Percentiles rank a stretch among this genome's conserved stretches.
Evolutionary conservation across 2,113 vertebrate genomes (phyloP).

Genomic region (Megalops atlanticus): DNA sequence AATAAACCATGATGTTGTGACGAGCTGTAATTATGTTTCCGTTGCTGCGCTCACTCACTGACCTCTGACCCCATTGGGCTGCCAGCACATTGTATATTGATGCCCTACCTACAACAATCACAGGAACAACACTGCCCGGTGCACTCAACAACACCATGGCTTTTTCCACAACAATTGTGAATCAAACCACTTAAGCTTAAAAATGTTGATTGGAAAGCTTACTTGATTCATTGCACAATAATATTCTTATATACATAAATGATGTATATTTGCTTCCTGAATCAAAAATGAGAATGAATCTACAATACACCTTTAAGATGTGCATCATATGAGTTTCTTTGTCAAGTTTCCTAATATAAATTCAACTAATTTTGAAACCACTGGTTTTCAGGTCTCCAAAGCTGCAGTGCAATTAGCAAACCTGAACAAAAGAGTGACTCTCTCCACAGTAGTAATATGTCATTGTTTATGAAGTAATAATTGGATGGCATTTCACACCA

Average conservation of each 20-base stretch:
- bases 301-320: too few species aligned
- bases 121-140: too few species aligned
- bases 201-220: not conserved
- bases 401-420: not conserved
- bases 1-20: not conserved
- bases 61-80: constrained; percentile 34
- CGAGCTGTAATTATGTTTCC: not conserved
- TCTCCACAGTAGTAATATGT: too few species aligned
- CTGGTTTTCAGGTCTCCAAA: too few species aligned
- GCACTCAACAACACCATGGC: not conserved
- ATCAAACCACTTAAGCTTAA: too few species aligned
- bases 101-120: not conserved
- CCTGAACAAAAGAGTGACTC: not conserved
- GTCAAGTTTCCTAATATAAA: not conserved
- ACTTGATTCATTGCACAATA: constrained; percentile 27
- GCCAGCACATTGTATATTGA: constrained; percentile 29
- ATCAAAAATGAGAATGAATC: not conserved
- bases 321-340: not conserved
- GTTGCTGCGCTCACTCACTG: not conserved
- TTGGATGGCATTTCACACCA: too few species aligned
- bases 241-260: too few species aligned
- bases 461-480: too few species aligned
- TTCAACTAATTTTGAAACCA: not conserved
- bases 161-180: not conserved
- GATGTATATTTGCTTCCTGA: not conserved